Conservation (phyloP, 2,888 invertebrate species). For the Acrocyrtus sp. region DNA sequence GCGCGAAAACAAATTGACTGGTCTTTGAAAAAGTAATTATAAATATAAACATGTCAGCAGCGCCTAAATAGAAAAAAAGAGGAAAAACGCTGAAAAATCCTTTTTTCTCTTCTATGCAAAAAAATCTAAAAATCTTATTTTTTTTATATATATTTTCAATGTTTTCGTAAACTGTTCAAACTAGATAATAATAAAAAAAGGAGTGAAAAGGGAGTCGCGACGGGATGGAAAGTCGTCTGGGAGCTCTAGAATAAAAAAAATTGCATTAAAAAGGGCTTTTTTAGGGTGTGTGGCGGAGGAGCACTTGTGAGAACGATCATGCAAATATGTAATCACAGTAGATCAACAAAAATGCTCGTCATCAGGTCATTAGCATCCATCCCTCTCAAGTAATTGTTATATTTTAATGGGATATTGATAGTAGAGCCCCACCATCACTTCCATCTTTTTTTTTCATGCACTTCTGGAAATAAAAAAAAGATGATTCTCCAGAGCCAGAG, state of each 20-base stretch:
- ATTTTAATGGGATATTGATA: background rate
- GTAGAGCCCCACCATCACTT: background rate
- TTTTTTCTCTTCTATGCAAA: background rate
- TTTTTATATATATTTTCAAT: conserved; percentile 7
- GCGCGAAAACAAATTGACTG: conserved; percentile 2
- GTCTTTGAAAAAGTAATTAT: conserved; percentile 1
- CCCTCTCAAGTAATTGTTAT: background rate
- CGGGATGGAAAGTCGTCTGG: no score
- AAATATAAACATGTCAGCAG: conserved; percentile 4
- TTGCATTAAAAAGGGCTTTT: no score
- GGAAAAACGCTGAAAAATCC: background rate
- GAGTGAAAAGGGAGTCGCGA: no score
- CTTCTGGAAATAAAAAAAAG: no score
- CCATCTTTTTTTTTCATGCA: no score
- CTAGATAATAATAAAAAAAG: conserved; percentile 34
- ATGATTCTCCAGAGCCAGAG: no score
- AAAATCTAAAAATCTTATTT: no score
- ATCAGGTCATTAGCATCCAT: background rate
- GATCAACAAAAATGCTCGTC: conserved; percentile 35
- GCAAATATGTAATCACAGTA: conserved; percentile 43
- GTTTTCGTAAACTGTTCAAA: conserved; percentile 40
- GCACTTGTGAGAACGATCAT: conserved; percentile 27
- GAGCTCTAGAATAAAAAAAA: no score
- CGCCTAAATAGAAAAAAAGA: no score
- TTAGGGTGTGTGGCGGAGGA: background rate